Evolutionary conservation across 2,797 vertebrate species (phyloP), one percentile per base, ranked within the genome.

Genomic region (Macroramphosus scolopax): DNA sequence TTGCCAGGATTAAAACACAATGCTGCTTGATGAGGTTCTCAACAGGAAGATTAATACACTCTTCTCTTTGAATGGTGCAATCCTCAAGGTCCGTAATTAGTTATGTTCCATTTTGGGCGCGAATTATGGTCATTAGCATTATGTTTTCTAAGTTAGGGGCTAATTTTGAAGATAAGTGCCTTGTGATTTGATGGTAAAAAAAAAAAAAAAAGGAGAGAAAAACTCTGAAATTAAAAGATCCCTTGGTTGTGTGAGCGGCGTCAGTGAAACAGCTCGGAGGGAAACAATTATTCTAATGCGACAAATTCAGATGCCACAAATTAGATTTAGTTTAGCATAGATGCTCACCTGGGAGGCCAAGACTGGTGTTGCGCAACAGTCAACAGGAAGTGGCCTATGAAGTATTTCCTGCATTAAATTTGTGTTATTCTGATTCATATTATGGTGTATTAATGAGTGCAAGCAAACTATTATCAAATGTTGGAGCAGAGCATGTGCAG

Each of bases 61-160:
- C 43, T 76, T 78, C 77, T 78, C 17, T 62, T 33, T 81, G 70
- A 87, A 89, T 87, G 82, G 85, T n/a, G 78, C 76, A 83, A 81
- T 87, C 77, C 91, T 90, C 66, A 47, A 70, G 78, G 85, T 81
- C 86, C 85, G 81, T 93, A 95, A 96, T 97, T 96, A 97, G 94
- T 94, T 92, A 93, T 91, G 92, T 93, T 92, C 90, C 91, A 91
- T 95, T 94, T 94, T 85, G 86, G 92, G 93, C n/a, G 20, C 93
- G 97, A 95, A 97, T 95, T 94, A 95, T 92, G 94, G 92, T 95
- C 93, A 95, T 98, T 96, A 96, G 94, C 85, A 85, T 92, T 91
- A 92, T 91, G 90, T 92, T 91, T 92, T 95, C 90, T 90, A 78
- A 87, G 92, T 92, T 92, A 91, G 90, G 82, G 66, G 89, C 91